Base-by-base conservation (phyloP, 2,797 vertebrate species). In the Phrynocephalus forsythii region DNA sequence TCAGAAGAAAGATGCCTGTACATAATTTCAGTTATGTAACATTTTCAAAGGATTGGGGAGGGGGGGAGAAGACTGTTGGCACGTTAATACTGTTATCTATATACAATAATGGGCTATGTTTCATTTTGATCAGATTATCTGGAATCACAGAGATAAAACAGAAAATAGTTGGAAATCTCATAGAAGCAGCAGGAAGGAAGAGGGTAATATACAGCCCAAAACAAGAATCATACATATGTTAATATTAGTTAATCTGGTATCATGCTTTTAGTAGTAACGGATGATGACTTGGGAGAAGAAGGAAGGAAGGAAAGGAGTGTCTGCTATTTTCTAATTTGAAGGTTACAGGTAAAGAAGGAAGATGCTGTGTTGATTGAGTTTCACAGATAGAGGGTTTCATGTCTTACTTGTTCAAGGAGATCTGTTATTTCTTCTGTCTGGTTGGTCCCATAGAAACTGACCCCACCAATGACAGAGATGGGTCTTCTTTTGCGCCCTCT, bases 341-440 rank as follows among this genome's bases (percentile, higher is more conserved):
- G 94, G 93, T 92, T 0, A 95, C 24, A 95, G 89, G 94, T 87
- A 95, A 91, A 93, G 92, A 93, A 93, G 92, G 89, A 88, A 89
- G 87, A 95, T 89, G 87, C 33, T 89, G 92, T 92, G 85, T 33
- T 86, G 94, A 82, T 13, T 82, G 79, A 79, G 93, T 92, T 85
- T 91, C 89, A 91, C 60, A 92, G 93, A 88, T 84, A 92, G 92
- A 83, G 90, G 81, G 93, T 92, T 94, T 91, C 87, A 90, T 92
- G 85, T 94, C 99, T 99, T 98, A 99, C 99, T 97, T 98, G 98
- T 91, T 98, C 97, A 90, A 98, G 97, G 86, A 95, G 94, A 91
- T 95, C 96, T 85, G 98, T 98, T 84, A 97, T 97, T 81, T 98
- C 97, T 91, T 97, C 98, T 13, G 94, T 89, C 10, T 97, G 97